Evolutionary conservation across 1,140 invertebrate species (phyloP), one percentile per base, ranked within the genome.

Genomic region (Colletes gigas): DNA sequence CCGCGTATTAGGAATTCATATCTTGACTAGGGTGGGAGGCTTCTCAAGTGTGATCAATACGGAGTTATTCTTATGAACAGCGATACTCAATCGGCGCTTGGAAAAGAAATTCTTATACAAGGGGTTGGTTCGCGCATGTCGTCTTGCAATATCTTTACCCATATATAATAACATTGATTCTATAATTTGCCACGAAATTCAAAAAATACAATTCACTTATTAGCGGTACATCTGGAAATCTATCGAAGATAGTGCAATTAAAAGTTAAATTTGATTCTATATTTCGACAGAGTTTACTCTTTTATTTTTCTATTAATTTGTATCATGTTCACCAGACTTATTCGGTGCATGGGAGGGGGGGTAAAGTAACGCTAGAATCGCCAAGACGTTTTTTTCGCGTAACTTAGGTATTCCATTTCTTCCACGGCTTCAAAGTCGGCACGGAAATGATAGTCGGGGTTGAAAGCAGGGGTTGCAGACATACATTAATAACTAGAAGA

Each of bases 401-500:
- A 88, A 85, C 83, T 87, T 84, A 79, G 63, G 89, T 87, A 91
- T 79, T 78, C 79, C 81, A 84, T 70, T 82, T 19, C 77, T 82
- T 80, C 75, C 82, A 85, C 73, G 79, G 85, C 67, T 86, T 84
- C 52, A 65, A 80, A 68, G 72, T 63, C 73, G 21, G 55, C 21
- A 41, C 41, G 50, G 70, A 14, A 47, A 44, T 12, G 19, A n/a
- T 21, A 39, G 62, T 44, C 52, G 52, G 76, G 63, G 57, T 75
- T 76, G 80, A 79, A 78, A 67, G 75, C 60, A 78, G 77, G 81
- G 79, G 76, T 84, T 67, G 86, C 90, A 90, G 91, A 92, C 90
- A 86, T 92, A 92, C 92, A 93, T 93, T 92, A 92, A 92, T 92
- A 92, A 92, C 91, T 87, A 82, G 82, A 85, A 92, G 91, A 92